A percentile compares a stretch with the other conserved stretches of the same genome.
phyloP scores from a whole-genome alignment of 2,888 invertebrate genomes.

The Plagodis pulveraria region DNA sequence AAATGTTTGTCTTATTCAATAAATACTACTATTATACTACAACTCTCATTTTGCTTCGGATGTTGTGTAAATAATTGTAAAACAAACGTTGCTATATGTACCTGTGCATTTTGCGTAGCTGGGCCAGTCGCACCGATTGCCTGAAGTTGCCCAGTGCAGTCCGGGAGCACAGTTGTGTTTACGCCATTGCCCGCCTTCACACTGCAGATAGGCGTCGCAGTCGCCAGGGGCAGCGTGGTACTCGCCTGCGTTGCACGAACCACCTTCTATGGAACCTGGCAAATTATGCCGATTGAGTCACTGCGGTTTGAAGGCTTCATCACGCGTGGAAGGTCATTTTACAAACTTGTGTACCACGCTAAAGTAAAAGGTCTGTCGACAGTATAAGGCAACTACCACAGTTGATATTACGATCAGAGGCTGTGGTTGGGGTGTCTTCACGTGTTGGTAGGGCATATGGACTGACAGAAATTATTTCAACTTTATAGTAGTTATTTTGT shows the following conservation, averaged over 20 bases:
- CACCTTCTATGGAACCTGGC: conserved; percentile 75
- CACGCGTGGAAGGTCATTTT: no score
- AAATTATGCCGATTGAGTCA: background rate
- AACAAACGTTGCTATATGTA: conserved; percentile 27
- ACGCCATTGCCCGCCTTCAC: conserved; percentile 88
- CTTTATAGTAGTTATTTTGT: no score
- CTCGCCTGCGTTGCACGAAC: conserved; percentile 71
- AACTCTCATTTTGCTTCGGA: background rate
- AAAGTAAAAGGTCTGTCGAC: no score
- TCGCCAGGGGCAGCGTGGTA: conserved; percentile 87
- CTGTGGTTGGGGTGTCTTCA: no score
- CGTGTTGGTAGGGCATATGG: no score
- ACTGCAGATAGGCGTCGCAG: conserved; percentile 91
- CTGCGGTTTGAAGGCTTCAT: no score
- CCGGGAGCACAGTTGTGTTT: conserved; percentile 92
- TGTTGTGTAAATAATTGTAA: background rate
- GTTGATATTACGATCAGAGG: no score
- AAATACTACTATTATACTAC: no score
- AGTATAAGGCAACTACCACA: no score
- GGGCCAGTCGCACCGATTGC: conserved; percentile 93
- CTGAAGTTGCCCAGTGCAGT: conserved; percentile 90
- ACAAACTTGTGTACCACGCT: no score
- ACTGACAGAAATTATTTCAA: no score
- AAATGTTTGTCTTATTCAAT: background rate
- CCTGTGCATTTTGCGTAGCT: conserved; percentile 87